A percentile compares a stretch with the other conserved stretches of the same genome.
Evolutionary conservation across 2,113 vertebrate genomes (phyloP).

Genomic region (Felis catus): F.catus_Fca126_mat1.0 CM031418.1:125823001-125823500

Average conservation of each 20-base stretch:
- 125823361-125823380: rapidly evolving
- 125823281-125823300: background rate
- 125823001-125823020: rapidly evolving
- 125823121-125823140: background rate
- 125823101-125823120: background rate
- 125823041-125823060: background rate
- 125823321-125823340: background rate
- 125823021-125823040: background rate
- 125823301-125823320: background rate
- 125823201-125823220: background rate
- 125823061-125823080: background rate
- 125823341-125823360: background rate
- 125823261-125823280: background rate
- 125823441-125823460: background rate
- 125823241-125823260: background rate
- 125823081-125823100: background rate
- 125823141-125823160: background rate
- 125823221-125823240: background rate
- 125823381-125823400: background rate
- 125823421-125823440: background rate
- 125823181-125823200: background rate
- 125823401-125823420: background rate
- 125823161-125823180: background rate
- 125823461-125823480: background rate
- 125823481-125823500: background rate